phyloP scores from a whole-genome alignment of 1,140 invertebrate genomes.

The Drosophila insularis region DNA sequence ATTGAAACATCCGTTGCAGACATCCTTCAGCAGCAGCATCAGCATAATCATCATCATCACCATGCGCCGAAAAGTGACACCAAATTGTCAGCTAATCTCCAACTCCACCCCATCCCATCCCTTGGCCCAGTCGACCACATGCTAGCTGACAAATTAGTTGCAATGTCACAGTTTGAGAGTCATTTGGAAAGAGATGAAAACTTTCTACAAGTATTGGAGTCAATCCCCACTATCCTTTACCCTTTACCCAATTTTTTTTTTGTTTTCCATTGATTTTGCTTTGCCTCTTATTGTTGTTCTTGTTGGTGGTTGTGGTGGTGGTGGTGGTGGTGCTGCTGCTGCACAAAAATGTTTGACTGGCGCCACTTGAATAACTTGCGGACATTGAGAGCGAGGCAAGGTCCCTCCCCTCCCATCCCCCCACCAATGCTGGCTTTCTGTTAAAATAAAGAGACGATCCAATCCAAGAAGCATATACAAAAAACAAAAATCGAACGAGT shows the following conservation, averaged over 20 bases:
- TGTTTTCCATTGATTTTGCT: constrained; percentile 11
- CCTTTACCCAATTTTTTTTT: neutral
- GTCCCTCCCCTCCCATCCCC: neutral
- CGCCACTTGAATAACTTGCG: constrained; percentile 76
- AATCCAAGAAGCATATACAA: constrained; percentile 53
- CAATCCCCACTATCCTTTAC: neutral
- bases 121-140: neutral
- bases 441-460: constrained; percentile 74
- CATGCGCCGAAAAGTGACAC: constrained; percentile 44
- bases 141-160: constrained; percentile 11
- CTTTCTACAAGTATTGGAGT: neutral
- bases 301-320: too few relatives aligned
- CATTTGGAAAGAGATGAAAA: constrained; percentile 19
- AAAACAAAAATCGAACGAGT: constrained; percentile 72
- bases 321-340: constrained; percentile 23
- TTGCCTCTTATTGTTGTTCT: constrained; percentile 5
- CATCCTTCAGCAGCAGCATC: constrained; percentile 19
- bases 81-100: constrained; percentile 73
- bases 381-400: constrained; percentile 12
- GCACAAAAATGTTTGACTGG: constrained; percentile 72
- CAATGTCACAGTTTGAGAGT: constrained; percentile 38
- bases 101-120: constrained; percentile 1
- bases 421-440: neutral
- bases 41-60: constrained; percentile 32
- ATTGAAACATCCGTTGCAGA: constrained; percentile 79